phyloP scores from a whole-genome alignment of 2,113 vertebrate species.

The Orientallactaga bullata region DNA sequence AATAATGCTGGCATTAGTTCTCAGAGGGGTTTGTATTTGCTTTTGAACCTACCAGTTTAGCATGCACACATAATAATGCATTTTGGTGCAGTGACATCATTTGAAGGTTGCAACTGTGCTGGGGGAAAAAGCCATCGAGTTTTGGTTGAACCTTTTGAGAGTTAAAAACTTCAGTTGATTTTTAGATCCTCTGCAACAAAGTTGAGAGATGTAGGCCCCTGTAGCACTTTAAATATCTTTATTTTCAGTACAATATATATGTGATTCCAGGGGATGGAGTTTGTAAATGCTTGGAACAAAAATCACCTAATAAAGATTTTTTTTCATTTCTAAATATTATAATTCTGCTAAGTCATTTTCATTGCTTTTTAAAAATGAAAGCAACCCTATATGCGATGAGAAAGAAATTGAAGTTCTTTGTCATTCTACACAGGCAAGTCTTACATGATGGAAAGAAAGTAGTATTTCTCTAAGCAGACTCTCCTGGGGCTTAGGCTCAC shows the following conservation, averaged over 20 bases:
- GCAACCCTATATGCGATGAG: neutral
- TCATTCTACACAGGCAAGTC: neutral
- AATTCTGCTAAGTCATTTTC: constrained; percentile 39
- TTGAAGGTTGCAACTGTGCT: neutral
- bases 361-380: constrained; percentile 39
- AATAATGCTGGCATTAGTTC: neutral
- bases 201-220: neutral
- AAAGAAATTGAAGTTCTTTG: constrained; percentile 46
- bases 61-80: neutral
- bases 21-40: constrained; percentile 18
- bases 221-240: neutral
- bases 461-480: neutral
- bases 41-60: constrained; percentile 33
- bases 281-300: neutral
- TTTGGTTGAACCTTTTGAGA: constrained; percentile 1
- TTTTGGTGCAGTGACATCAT: constrained; percentile 17
- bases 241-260: neutral
- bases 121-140: neutral
- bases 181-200: constrained; percentile 7
- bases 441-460: neutral
- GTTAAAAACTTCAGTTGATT: neutral
- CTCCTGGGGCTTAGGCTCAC: neutral
- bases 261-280: neutral
- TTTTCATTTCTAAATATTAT: constrained; percentile 15
- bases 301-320: neutral